Evolutionary conservation across 1,140 invertebrate species (phyloP).

Genomic region (Diachasma alloeum): DNA sequence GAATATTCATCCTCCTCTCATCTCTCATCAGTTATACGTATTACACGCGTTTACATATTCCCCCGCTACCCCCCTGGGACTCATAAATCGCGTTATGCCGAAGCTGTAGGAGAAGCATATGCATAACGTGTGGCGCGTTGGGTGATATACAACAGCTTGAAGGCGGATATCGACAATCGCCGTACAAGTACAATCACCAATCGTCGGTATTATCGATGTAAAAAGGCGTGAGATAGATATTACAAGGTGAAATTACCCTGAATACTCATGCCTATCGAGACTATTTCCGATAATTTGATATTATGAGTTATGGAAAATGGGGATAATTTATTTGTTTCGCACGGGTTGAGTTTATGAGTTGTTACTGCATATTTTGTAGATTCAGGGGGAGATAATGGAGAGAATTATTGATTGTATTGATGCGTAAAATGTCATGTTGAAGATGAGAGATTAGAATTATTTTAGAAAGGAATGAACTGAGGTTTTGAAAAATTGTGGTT

Average conservation of each 20-base stretch:
- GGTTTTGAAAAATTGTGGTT: background rate
- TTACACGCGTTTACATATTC: background rate
- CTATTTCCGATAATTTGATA: background rate
- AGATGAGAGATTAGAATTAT: background rate
- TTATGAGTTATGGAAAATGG: background rate
- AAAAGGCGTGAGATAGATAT: constrained; percentile 20
- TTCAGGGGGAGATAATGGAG: background rate
- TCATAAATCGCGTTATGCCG: background rate
- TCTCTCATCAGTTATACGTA: too few relatives aligned
- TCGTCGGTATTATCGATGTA: constrained; percentile 41
- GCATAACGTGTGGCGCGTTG: background rate
- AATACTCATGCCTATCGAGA: background rate
- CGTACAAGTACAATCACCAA: constrained; percentile 44
- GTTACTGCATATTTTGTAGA: background rate
- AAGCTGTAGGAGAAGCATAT: background rate
- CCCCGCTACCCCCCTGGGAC: background rate
- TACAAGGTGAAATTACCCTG: background rate
- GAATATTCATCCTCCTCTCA: too few relatives aligned
- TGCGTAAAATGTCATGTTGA: background rate
- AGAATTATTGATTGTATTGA: background rate
- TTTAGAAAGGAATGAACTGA: background rate
- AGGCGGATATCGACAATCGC: constrained; percentile 42
- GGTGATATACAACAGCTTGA: background rate
- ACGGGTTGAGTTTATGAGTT: too few relatives aligned
- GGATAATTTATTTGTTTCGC: too few relatives aligned